Evolutionary conservation across 2,113 vertebrate genomes (phyloP).

Genomic region (Regulus satrapa): DNA sequence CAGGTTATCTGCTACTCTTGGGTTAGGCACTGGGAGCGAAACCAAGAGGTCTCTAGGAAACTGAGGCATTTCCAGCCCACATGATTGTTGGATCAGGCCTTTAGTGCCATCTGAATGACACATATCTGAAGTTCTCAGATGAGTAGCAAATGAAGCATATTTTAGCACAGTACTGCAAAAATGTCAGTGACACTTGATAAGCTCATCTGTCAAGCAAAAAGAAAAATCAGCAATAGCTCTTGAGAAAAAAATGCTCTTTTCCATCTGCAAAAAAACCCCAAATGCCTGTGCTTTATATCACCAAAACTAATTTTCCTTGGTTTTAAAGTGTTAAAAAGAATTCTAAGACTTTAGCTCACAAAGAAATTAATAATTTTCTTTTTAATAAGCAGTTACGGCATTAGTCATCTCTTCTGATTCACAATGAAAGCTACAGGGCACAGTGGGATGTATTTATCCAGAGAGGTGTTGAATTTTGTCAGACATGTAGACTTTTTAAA

Average conservation of each 20-base stretch:
- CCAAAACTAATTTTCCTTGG: neutral
- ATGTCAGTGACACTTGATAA: slow-evolving; percentile 33
- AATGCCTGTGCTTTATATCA: neutral
- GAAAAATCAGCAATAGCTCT: neutral
- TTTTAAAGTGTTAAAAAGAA: slow-evolving; percentile 33
- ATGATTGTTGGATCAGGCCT: slow-evolving; percentile 1
- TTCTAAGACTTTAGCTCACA: slow-evolving; percentile 14
- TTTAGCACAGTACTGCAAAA: slow-evolving; percentile 38
- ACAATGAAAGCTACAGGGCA: slow-evolving; percentile 46
- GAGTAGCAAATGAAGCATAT: slow-evolving; percentile 47
- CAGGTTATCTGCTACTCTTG: neutral
- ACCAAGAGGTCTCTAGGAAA: slow-evolving; percentile 29
- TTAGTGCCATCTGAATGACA: slow-evolving; percentile 22
- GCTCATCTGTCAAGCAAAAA: slow-evolving; percentile 48
- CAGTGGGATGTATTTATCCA: slow-evolving; percentile 18
- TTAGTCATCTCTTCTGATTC: slow-evolving; percentile 70
- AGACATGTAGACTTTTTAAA: slow-evolving; percentile 17
- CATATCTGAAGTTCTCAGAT: slow-evolving; percentile 31
- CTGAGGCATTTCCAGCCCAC: slow-evolving; percentile 32
- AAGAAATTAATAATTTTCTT: slow-evolving; percentile 50
- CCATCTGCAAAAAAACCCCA: neutral
- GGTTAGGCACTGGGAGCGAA: neutral
- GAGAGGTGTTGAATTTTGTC: slow-evolving; percentile 33
- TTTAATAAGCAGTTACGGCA: slow-evolving; percentile 50
- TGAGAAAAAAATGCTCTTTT: slow-evolving; percentile 11